Percentiles rank a stretch among this genome's conserved stretches.
phyloP scores from a whole-genome alignment of 2,113 vertebrate genomes.

The Kobus ellipsiprymnus region DNA sequence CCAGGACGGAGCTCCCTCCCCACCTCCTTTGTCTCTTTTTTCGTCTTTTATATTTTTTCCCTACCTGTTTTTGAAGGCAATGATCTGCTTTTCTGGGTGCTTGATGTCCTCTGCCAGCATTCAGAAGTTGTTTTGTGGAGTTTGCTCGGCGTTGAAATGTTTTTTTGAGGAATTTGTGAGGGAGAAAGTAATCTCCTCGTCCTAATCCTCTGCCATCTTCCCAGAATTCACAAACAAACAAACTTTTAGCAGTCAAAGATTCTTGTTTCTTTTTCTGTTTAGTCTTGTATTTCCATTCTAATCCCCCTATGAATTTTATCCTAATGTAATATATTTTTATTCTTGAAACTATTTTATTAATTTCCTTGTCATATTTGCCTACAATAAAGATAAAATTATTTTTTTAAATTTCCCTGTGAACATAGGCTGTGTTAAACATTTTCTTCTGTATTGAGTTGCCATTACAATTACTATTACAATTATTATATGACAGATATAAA shows the following conservation, averaged over 20 bases:
- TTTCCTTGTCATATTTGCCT: not conserved
- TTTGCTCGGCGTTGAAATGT: no score
- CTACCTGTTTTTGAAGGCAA: no score
- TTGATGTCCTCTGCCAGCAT: no score
- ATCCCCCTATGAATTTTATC: not conserved
- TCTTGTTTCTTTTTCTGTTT: not conserved
- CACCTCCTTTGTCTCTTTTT: no score
- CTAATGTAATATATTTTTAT: not conserved
- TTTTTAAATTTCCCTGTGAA: not conserved
- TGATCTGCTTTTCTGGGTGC: no score
- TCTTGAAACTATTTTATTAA: not conserved
- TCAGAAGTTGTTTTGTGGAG: no score
- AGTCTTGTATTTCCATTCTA: not conserved
- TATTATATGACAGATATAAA: not conserved
- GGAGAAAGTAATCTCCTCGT: no score
- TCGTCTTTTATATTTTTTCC: no score
- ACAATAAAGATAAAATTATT: not conserved
- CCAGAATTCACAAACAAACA: not conserved
- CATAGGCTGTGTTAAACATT: not conserved
- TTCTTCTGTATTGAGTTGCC: not conserved
- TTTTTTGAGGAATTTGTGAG: no score
- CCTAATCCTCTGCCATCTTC: no score
- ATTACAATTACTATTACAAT: not conserved
- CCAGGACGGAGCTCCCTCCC: no score
- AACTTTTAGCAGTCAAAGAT: not conserved